phyloP scores from a whole-genome alignment of 2,888 invertebrate genomes.

The Eristalis tenax region DNA sequence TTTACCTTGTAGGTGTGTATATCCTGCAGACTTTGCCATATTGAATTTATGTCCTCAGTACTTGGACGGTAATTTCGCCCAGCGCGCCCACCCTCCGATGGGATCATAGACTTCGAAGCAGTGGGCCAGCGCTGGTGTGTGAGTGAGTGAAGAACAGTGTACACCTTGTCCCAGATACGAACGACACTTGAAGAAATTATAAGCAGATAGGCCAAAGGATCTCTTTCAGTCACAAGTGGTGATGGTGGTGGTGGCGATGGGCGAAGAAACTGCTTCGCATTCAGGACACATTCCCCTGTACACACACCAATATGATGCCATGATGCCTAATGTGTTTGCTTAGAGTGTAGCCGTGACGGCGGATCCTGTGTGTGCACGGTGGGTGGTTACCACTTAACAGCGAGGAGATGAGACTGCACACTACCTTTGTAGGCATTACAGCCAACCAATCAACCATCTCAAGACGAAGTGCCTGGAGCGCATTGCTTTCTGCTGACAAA shows the following conservation, averaged over 20 bases:
- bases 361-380: conserved; percentile 29
- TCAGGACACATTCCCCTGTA: conserved; percentile 45
- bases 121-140: background rate
- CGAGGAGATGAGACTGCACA: background rate
- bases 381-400: conserved; percentile 21
- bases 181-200: conserved; percentile 68
- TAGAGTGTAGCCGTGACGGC: conserved; percentile 61
- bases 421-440: conserved; percentile 68
- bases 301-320: conserved; percentile 10
- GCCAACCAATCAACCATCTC: conserved; percentile 16
- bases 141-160: conserved; percentile 37
- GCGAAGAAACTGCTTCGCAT: conserved; percentile 58
- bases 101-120: conserved; percentile 23
- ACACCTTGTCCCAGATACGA: conserved; percentile 72
- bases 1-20: conserved; percentile 71
- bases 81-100: conserved; percentile 20
- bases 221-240: conserved; percentile 65
- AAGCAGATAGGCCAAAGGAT: conserved; percentile 70
- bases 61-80: conserved; percentile 48
- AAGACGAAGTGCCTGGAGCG: conserved; percentile 59
- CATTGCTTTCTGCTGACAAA: conserved; percentile 68
- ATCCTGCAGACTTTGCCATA: conserved; percentile 71
- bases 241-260: background rate
- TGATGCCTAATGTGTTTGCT: conserved; percentile 66
- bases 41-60: conserved; percentile 66